These are phyloP conservation scores for Passer montanus DNA, from an alignment of 2,113 vertebrate species.

Conservation along the genomic window DNA sequence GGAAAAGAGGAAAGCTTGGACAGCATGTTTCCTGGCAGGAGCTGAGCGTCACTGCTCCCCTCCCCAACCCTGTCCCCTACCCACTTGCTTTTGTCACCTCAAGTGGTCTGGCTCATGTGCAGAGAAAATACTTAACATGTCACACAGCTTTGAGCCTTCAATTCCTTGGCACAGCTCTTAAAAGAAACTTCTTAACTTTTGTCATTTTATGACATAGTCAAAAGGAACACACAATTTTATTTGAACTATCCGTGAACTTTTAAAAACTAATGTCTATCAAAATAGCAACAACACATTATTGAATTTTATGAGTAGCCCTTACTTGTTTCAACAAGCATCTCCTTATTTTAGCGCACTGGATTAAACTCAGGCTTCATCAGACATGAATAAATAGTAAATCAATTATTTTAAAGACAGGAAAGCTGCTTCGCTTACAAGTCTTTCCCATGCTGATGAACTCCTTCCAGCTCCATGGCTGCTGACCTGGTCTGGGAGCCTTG, in stretches of 20 bases:
- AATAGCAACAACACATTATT: neutral
- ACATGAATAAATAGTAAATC: neutral
- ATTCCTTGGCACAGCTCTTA: neutral
- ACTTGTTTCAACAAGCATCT: neutral
- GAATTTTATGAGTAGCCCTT: neutral
- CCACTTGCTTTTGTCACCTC: neutral
- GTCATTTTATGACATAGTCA: neutral
- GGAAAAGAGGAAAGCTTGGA: neutral
- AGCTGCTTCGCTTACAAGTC: neutral
- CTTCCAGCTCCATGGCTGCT: neutral
- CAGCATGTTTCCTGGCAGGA: neutral
- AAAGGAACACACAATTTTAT: neutral
- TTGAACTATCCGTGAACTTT: neutral
- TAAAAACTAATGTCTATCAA: neutral
- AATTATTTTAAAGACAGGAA: neutral
- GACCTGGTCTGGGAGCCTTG: neutral
- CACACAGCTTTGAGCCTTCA: neutral
- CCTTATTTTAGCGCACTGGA: neutral
- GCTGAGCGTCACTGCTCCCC: neutral
- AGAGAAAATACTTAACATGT: neutral
- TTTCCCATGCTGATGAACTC: conserved; percentile 20
- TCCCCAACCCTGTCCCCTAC: neutral
- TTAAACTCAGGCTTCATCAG: neutral
- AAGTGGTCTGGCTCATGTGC: neutral
- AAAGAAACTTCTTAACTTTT: neutral